These are phyloP conservation scores for Bicyclus anynana DNA, from an alignment of 1,140 invertebrate species.

Conservation along the genomic window DNA sequence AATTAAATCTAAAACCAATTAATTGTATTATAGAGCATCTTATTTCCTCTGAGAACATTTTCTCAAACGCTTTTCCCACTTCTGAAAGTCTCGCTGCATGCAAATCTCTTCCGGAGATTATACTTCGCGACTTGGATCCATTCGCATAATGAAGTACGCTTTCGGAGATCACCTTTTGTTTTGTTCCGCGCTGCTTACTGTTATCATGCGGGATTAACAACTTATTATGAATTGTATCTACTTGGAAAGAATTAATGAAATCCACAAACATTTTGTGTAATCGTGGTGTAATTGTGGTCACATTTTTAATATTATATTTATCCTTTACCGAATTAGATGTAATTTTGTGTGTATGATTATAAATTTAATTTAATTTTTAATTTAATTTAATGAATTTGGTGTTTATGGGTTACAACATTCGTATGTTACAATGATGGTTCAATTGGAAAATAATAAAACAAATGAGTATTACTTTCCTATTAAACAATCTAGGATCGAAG, in stretches of 20 bases:
- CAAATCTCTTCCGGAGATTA: conserved; percentile 39
- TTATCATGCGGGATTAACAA: conserved; percentile 27
- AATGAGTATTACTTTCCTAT: no score
- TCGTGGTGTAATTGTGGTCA: no score
- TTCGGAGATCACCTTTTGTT: conserved; percentile 41
- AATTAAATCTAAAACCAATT: no score
- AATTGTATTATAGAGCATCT: not conserved
- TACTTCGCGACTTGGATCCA: conserved; percentile 40
- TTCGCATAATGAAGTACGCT: conserved; percentile 47
- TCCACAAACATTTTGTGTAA: not conserved
- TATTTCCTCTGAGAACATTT: not conserved
- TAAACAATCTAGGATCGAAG: no score
- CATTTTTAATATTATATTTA: no score
- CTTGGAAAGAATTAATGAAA: conserved; percentile 9
- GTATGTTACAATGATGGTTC: no score
- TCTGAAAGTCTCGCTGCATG: conserved; percentile 28
- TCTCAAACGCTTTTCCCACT: not conserved
- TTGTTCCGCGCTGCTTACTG: conserved; percentile 24
- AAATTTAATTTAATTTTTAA: no score
- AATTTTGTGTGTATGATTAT: no score
- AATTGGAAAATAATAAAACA: no score
- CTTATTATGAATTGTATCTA: conserved; percentile 18
- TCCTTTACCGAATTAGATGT: no score
- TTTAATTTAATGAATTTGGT: no score
- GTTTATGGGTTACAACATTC: no score